Conservation (phyloP, 2,888 invertebrate genomes). For the Plagodis dolabraria region DNA sequence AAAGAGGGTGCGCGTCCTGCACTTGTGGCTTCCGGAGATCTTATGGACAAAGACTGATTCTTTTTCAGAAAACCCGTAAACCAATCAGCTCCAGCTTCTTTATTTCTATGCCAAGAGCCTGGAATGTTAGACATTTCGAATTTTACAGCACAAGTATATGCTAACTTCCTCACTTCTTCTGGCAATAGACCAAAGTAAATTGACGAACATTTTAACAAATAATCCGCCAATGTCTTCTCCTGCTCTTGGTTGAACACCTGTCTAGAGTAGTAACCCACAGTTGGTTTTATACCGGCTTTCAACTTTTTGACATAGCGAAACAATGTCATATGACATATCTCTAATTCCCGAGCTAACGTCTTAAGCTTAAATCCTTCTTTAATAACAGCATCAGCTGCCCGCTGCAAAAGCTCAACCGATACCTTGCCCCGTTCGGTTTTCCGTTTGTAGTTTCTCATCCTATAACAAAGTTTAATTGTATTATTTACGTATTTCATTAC, state of each 20-base stretch:
- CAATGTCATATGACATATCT: conserved; percentile 3
- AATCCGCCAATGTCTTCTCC: conserved; percentile 14
- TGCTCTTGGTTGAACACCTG: conserved; percentile 6
- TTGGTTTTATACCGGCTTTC: conserved; percentile 8
- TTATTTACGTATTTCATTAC: not conserved
- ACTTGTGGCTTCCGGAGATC: conserved; percentile 27
- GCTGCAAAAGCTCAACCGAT: conserved; percentile 11
- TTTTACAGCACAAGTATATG: conserved; percentile 16
- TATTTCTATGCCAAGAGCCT: conserved; percentile 27
- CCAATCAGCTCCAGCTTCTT: conserved; percentile 31
- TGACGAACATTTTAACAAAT: conserved; percentile 22
- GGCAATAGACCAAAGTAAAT: conserved; percentile 13
- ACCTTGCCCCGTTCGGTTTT: conserved; percentile 2
- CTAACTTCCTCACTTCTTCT: conserved; percentile 19
- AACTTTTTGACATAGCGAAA: conserved; percentile 7
- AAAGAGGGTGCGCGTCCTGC: conserved; percentile 21
- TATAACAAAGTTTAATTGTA: not conserved
- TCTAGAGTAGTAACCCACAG: conserved; percentile 9
- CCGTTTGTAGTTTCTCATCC: not conserved
- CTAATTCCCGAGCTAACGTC: conserved; percentile 5
- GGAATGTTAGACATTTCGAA: conserved; percentile 9
- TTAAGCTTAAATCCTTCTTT: not conserved
- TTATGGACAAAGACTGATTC: conserved; percentile 12
- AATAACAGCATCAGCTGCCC: conserved; percentile 1
- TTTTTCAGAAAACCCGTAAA: conserved; percentile 28